phyloP scores from a whole-genome alignment of 2,888 invertebrate genomes.

The Ichneumoninae sp. region DNA sequence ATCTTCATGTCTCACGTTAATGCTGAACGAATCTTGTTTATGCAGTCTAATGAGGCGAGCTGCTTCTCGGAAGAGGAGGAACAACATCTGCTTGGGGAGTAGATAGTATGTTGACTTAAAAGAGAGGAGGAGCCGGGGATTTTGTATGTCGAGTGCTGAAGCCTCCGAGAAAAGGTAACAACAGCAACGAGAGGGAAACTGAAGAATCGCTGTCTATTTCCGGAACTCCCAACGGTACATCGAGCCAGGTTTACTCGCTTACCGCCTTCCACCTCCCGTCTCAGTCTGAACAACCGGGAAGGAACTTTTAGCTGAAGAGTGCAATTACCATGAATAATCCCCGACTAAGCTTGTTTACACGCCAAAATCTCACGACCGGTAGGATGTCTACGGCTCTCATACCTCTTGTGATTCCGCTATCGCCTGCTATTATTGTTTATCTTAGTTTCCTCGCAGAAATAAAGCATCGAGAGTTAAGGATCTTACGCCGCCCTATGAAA shows the following conservation, averaged over 20 bases:
- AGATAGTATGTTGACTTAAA: neutral
- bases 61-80: neutral
- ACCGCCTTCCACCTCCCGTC: neutral
- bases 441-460: neutral
- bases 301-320: constrained; percentile 13
- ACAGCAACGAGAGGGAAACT: constrained; percentile 20
- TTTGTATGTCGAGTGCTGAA: neutral
- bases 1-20: neutral
- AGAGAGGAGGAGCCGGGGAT: neutral
- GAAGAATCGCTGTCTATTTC: constrained; percentile 16
- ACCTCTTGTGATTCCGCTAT: neutral
- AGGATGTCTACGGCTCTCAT: constrained; percentile 5
- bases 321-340: constrained; percentile 57
- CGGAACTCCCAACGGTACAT: constrained; percentile 11
- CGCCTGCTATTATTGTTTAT: constrained; percentile 24
- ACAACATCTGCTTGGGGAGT: neutral
- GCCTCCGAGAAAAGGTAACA: constrained; percentile 8
- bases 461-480: neutral
- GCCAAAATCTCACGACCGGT: constrained; percentile 4
- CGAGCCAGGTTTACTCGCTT: neutral
- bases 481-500: neutral
- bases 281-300: neutral
- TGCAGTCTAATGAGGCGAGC: constrained; percentile 6
- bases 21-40: neutral
- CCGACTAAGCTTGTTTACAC: constrained; percentile 43